phyloP scores from a whole-genome alignment of 2,113 vertebrate species.

The Sclerurus mexicanus region DNA sequence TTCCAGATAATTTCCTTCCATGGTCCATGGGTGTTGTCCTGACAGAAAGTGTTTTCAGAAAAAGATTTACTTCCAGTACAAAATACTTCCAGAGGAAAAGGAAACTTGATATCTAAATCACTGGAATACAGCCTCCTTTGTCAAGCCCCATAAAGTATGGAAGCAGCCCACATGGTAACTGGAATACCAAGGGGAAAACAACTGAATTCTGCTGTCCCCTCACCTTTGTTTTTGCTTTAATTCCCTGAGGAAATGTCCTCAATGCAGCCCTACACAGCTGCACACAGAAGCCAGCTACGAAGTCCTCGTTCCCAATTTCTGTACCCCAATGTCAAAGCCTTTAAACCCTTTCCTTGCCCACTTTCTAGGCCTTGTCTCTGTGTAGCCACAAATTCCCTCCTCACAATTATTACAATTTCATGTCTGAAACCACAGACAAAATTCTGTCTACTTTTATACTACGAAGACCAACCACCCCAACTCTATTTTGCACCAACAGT shows the following conservation, averaged over 20 bases:
- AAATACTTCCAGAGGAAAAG: background rate
- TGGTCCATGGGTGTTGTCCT: accelerated
- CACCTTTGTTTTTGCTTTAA: background rate
- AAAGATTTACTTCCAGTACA: background rate
- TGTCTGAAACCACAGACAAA: background rate
- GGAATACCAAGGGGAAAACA: background rate
- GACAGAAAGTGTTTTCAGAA: background rate
- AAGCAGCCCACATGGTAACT: background rate
- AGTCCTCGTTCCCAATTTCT: background rate
- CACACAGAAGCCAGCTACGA: background rate
- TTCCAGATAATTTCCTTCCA: background rate
- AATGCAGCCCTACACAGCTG: background rate
- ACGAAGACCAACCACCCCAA: background rate
- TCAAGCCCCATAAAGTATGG: background rate
- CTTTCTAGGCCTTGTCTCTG: background rate
- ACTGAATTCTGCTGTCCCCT: background rate
- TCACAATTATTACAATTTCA: background rate
- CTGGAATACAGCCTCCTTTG: background rate
- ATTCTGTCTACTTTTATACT: background rate
- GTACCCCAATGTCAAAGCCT: background rate
- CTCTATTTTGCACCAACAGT: background rate
- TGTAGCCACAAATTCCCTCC: background rate
- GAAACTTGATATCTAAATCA: background rate
- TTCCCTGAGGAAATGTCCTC: background rate
- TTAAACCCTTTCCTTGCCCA: background rate